A percentile compares a stretch with the other conserved stretches of the same genome.
These are phyloP conservation scores for Amphiduros pacificus DNA, from an alignment of 2,888 invertebrate genomes.

Conservation along the genomic window DNA sequence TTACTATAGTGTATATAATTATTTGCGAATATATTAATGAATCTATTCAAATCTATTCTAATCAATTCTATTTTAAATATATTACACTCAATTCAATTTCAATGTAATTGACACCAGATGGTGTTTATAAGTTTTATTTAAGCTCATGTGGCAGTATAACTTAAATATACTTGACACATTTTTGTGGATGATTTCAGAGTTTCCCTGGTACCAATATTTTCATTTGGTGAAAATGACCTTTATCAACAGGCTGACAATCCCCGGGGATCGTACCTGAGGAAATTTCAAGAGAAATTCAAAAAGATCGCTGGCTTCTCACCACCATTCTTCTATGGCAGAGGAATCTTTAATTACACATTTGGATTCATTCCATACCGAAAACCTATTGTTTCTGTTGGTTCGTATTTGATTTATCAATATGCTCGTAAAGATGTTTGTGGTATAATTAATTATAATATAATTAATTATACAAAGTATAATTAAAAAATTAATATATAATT, in stretches of 20 bases:
- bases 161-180: no score
- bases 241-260: constrained; percentile 76
- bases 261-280: constrained; percentile 65
- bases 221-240: constrained; percentile 85
- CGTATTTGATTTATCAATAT: no score
- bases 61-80: no score
- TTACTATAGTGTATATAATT: no score
- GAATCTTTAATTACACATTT: constrained; percentile 87
- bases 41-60: no score
- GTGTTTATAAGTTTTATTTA: no score
- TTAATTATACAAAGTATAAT: no score
- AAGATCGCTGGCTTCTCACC: constrained; percentile 51
- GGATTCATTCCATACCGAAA: constrained; percentile 81
- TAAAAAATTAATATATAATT: no score
- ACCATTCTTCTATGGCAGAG: constrained; percentile 66
- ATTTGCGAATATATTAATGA: no score
- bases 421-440: no score
- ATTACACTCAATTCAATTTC: background rate
- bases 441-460: no score
- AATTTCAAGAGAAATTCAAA: constrained; percentile 38
- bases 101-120: background rate
- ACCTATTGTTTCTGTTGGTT: constrained; percentile 84
- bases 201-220: constrained; percentile 81
- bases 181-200: constrained; percentile 60
- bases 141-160: no score